These are phyloP conservation scores for Thalassoma bifasciatum DNA, from an alignment of 2,113 vertebrate genomes.

Conservation along the genomic window DNA sequence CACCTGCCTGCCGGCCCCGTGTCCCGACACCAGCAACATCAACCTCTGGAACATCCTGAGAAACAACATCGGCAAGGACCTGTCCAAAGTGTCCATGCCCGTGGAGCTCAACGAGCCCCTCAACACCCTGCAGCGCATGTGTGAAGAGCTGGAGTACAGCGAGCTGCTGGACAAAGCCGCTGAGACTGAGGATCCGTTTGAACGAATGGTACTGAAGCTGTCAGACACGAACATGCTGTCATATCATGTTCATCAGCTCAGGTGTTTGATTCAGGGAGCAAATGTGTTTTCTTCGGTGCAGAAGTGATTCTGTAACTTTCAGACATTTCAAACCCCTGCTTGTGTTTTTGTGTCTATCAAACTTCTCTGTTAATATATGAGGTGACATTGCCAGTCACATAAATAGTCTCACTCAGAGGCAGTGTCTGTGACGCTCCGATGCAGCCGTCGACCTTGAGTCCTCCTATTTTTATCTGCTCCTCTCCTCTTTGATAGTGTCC, in stretches of 20 bases:
- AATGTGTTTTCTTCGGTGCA: not conserved
- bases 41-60: conserved; percentile 99
- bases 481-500: conserved; percentile 1
- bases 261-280: not conserved
- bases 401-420: conserved; percentile 22
- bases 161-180: conserved; percentile 98
- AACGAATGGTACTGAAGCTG: conserved; percentile 91
- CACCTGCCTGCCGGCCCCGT: conserved; percentile 92
- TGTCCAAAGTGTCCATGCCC: conserved; percentile 99
- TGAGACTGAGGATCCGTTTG: conserved; percentile 92
- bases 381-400: conserved; percentile 31
- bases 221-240: not conserved
- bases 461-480: conserved; percentile 19
- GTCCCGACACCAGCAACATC: conserved; percentile 96
- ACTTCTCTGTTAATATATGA: not conserved
- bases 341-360: not conserved
- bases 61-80: conserved; percentile 98
- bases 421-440: conserved; percentile 7
- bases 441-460: conserved; percentile 38
- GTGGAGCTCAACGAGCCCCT: conserved; percentile 98
- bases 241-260: not conserved
- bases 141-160: conserved; percentile 97
- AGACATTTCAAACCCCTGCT: not conserved
- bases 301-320: not conserved
- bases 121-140: conserved; percentile 98